Evolutionary conservation across 2,888 invertebrate species (phyloP), one percentile per base, ranked within the genome.

Genomic region (Dyspetes luteomarginatus): DNA sequence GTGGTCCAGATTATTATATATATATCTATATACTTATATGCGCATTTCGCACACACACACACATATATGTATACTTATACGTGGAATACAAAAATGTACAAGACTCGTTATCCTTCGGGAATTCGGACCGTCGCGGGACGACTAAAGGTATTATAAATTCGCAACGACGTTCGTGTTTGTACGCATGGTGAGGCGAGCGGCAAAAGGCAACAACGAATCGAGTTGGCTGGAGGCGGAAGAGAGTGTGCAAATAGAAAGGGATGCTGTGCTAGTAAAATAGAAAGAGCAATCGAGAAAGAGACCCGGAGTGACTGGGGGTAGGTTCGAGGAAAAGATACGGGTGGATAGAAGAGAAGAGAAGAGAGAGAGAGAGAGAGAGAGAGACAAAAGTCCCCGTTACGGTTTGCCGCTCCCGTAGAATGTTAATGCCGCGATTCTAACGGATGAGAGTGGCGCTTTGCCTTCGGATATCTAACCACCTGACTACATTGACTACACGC

Each of bases 121-220:
- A 67, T 75, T 52, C 52, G 64, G 52, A 80, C 71, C 81, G 82
- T 83, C 78, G 86, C 78, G 86, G 86, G 84, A 82, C 84, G 86
- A 86, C 86, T 85, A 86, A 88, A 88, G 82, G 87, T 88, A n/a
- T n/a, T n/a, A n/a, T n/a, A 88, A 88, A 89, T 89, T 88, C 87
- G 85, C 69, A 84, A 81, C 84, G 88, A 86, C 85, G 86, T 86
- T 84, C 84, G 85, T 85, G 85, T 86, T 86, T 86, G 82, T 86
- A 88, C 82, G 86, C 69, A 45, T 52, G 26, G 5, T 26, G 41
- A 56, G 50, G 62, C n/a, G 30, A 64, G 52, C 56, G 41, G 62
- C 24, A 26, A 43, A 28, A 62, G 55, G 60, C 41, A 73, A 68
- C 58, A 68, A 22, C 58, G 71, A 48, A 75, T 75, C 56, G 64